Percentiles rank a stretch among this genome's conserved stretches.
Conservation (phyloP, 1,140 invertebrate species). For the Cydia fagiglandana region DNA sequence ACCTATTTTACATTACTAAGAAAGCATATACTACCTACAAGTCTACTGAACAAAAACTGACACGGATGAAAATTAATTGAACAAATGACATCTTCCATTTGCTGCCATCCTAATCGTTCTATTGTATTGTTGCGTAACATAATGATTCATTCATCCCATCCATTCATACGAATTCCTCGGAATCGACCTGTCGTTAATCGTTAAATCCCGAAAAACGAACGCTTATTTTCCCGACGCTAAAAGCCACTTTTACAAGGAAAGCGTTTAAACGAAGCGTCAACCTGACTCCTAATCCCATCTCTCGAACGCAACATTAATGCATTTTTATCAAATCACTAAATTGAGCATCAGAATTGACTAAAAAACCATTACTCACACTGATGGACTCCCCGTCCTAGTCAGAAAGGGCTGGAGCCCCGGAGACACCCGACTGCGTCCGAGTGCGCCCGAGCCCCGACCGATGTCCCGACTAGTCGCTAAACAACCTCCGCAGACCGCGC, state of each 20-base stretch:
- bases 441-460: slow-evolving; percentile 45
- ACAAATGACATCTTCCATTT: neutral
- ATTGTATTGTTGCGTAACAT: neutral
- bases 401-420: slow-evolving; percentile 32
- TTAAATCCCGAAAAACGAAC: neutral
- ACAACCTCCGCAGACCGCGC: slow-evolving; percentile 41
- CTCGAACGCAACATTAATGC: slow-evolving; percentile 37
- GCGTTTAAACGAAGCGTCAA: neutral
- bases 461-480: slow-evolving; percentile 49
- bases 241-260: neutral
- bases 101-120: neutral
- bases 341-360: slow-evolving; percentile 41
- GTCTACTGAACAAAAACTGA: too few species aligned
- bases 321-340: slow-evolving; percentile 44
- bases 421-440: slow-evolving; percentile 39
- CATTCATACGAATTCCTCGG: neutral
- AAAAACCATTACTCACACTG: slow-evolving; percentile 38
- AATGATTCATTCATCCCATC: neutral
- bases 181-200: neutral
- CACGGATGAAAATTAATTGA: too few species aligned
- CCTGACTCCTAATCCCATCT: slow-evolving; percentile 9
- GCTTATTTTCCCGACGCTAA: neutral
- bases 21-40: too few species aligned
- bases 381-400: slow-evolving; percentile 34
- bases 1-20: too few species aligned